Percentiles rank a stretch among this genome's conserved stretches.
phyloP scores from a whole-genome alignment of 2,888 invertebrate species.

The Clostera curtula region DNA sequence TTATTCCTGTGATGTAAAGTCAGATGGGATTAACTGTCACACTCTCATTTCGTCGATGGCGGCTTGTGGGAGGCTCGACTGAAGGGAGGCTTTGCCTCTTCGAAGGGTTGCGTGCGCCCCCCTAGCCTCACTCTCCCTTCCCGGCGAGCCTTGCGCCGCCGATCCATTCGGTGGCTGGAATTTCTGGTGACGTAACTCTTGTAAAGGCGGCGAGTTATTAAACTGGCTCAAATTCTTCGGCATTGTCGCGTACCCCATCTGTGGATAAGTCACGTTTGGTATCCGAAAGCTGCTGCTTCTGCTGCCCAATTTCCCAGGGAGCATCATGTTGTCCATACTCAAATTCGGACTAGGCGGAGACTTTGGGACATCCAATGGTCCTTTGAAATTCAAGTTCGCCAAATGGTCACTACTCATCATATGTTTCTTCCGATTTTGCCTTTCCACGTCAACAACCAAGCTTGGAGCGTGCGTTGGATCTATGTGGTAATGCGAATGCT shows the following conservation, averaged over 20 bases:
- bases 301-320: conserved; percentile 71
- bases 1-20: conserved; percentile 46
- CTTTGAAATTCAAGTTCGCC: conserved; percentile 73
- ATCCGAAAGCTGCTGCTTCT: conserved; percentile 63
- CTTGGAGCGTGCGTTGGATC: conserved; percentile 86
- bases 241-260: conserved; percentile 72
- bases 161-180: conserved; percentile 77
- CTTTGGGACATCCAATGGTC: conserved; percentile 71
- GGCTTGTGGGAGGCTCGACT: conserved; percentile 83
- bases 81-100: conserved; percentile 58
- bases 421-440: conserved; percentile 61
- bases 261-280: conserved; percentile 62
- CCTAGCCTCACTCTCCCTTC: conserved; percentile 39
- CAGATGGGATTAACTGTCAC: conserved; percentile 77
- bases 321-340: conserved; percentile 71
- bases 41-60: conserved; percentile 93
- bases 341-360: conserved; percentile 78
- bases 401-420: conserved; percentile 69
- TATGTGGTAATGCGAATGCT: conserved; percentile 87
- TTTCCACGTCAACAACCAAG: conserved; percentile 88
- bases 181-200: conserved; percentile 74
- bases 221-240: conserved; percentile 77
- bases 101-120: conserved; percentile 62
- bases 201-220: conserved; percentile 63
- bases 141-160: conserved; percentile 57